Evolutionary conservation across 37 sponge, comb jelly and placozoan genomes (phyloP), one percentile per base, ranked within the genome.

Genomic region (Oscarella lobularis): DNA sequence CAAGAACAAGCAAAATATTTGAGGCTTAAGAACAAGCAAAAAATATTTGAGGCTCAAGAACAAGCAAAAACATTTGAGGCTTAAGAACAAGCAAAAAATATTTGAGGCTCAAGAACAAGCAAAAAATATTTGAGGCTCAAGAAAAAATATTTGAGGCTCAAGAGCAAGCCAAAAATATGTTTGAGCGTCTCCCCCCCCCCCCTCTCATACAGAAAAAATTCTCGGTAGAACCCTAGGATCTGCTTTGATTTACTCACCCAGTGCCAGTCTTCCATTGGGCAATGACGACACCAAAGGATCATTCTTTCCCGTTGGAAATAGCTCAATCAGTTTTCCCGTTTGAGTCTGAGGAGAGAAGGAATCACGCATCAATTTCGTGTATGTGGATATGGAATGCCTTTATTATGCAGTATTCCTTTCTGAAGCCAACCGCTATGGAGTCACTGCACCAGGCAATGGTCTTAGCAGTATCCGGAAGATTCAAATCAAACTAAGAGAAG

Each of bases 381-480:
- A n/a, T n/a, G n/a, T n/a, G n/a, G n/a, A n/a, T n/a, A 48, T 48
- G 60, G 29, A 5, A 5, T 68, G 31, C 71, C 71, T 68, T 68
- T 5, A 68, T 34, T 4, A 68, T n/a, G 29, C 5, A 32, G 29
- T 68, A 68, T 14, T 68, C 71, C 29, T 14, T 4, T 20, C 31
- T 68, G 71, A 68, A 68, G 71, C 71, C 71, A 68, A 68, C 71
- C 5, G 33, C n/a, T 5, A 68, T n/a, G 6, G 71, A 68, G 31
- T 68, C 71, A n/a, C 71, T 34, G 29, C 71, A 68, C 71, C 71
- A 68, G 5, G 71, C 71, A 5, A 68, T 5, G 5, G 71, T 14
- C 71, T 68, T 68, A 4, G 71, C 71, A 5, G 29, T 68, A 34
- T 68, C 71, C 4, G 71, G 71, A n/a, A 68, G n/a, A n/a, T 20